Base-by-base conservation (phyloP, 2,888 invertebrate genomes). In the Cordilura impudica region DNA sequence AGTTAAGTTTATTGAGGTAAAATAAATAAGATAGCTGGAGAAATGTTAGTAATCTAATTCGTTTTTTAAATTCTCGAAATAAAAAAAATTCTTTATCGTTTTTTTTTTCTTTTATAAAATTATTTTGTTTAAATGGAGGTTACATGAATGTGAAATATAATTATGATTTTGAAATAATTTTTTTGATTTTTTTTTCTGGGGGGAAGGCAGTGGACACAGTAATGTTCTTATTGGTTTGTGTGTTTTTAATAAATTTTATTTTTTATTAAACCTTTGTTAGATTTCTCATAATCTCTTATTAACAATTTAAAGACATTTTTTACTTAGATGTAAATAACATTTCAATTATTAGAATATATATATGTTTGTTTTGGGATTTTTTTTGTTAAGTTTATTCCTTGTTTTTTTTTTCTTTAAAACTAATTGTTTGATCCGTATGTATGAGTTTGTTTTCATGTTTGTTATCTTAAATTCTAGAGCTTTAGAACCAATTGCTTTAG, bases 401-500 rank as follows among this genome's bases (percentile, higher is more conserved):
- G 63, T 80, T 63, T 26, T 67, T 65, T 51, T 65, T 12, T 16
- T 60, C 10, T 19, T 78, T 78, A 53, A 56, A 60, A 39, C 74
- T 75, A 74, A 66, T 66, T 53, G 39, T 78, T 75, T 79, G 79
- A 79, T 79, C 79, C 79, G 71, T 79, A 72, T 75, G 75, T 72
- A 58, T 71, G 66, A 56, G 67, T 70, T 58, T 60, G 29, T 26
- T 51, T 18, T 43, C 47, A 45, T 58, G 56, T 72, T 56, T 35
- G 51, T 65, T 16, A n/a, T 79, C 69, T 60, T 29, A 2, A 45
- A 61, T 77, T 82, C 79, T 84, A 84, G 54, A 83, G 81, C 82
- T 84, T 85, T 85, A 84, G 84, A 85, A 85, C 84, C 84, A 82
- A 83, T 84, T 85, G 84, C 83, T 85, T 85, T 84, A 82, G 78